Conservation (phyloP, 1,140 invertebrate genomes). For the Drosophila orosa region DNA sequence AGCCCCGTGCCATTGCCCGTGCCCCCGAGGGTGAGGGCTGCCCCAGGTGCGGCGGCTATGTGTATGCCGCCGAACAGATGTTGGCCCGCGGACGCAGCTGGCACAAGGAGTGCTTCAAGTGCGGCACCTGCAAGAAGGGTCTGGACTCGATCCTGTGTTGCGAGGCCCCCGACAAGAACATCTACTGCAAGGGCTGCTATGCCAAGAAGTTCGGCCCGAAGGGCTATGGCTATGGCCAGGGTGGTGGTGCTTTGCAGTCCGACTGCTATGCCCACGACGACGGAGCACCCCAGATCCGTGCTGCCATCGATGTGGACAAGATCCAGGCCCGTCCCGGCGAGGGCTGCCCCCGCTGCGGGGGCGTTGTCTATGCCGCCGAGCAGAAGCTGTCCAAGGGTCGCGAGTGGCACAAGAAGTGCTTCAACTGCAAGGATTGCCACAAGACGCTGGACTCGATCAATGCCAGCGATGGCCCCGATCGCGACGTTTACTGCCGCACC, state of each 20-base stretch:
- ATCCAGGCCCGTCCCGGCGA: constrained; percentile 93
- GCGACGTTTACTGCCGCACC: constrained; percentile 91
- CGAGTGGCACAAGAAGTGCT: constrained; percentile 99
- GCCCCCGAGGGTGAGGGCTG: constrained; percentile 94
- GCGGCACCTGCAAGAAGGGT: constrained; percentile 95
- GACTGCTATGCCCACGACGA: constrained; percentile 85
- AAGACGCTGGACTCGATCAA: constrained; percentile 97
- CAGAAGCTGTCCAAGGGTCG: constrained; percentile 94
- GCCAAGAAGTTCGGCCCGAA: constrained; percentile 97
- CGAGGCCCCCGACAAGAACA: constrained; percentile 97
- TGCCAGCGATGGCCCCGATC: constrained; percentile 95
- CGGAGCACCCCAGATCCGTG: constrained; percentile 82
- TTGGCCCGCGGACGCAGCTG: constrained; percentile 95
- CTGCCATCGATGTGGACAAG: constrained; percentile 90
- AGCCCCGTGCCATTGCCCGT: constrained; percentile 91
- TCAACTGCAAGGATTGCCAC: constrained; percentile 97
- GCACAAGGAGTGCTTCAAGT: constrained; percentile 98
- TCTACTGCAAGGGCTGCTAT: constrained; percentile 99
- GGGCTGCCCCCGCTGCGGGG: constrained; percentile 95
- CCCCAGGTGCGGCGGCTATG: constrained; percentile 95
- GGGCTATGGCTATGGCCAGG: constrained; percentile 96
- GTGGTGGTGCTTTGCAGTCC: constrained; percentile 94
- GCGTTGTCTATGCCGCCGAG: constrained; percentile 95
- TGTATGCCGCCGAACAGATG: constrained; percentile 97
- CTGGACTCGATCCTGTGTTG: constrained; percentile 98